Percentiles rank a stretch among this genome's conserved stretches.
These are phyloP conservation scores for Globodera rostochiensis DNA, from an alignment of 1,140 invertebrate species.

Conservation along the genomic window DNA sequence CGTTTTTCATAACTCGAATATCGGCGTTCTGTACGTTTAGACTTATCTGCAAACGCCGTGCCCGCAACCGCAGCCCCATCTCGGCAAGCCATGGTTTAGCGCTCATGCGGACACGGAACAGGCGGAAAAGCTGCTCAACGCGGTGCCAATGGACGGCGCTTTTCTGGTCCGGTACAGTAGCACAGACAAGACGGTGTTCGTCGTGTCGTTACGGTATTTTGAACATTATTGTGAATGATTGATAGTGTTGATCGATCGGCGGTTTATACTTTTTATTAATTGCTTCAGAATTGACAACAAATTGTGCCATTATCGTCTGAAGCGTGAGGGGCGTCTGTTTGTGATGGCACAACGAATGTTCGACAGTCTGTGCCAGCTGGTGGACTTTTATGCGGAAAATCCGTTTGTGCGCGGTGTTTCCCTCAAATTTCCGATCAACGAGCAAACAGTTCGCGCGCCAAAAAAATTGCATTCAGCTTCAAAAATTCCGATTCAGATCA, in stretches of 20 bases:
- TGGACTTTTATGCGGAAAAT: conserved; percentile 56
- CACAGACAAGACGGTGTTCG: conserved; percentile 59
- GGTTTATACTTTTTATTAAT: conserved; percentile 23
- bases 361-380: conserved; percentile 63
- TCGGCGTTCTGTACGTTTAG: background rate
- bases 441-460: conserved; percentile 48
- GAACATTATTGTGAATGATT: too few relatives aligned
- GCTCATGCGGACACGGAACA: conserved; percentile 53
- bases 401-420: conserved; percentile 62
- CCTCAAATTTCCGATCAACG: conserved; percentile 59
- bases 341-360: conserved; percentile 64
- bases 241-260: background rate
- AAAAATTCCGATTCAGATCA: background rate
- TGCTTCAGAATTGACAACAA: conserved; percentile 53
- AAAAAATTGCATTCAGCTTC: too few relatives aligned
- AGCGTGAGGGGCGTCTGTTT: conserved; percentile 64
- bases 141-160: conserved; percentile 59
- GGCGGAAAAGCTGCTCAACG: conserved; percentile 60
- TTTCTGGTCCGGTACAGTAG: conserved; percentile 60
- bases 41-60: conserved; percentile 54
- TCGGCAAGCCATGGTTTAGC: conserved; percentile 62
- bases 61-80: conserved; percentile 63
- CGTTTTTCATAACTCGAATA: too few relatives aligned
- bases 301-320: conserved; percentile 63
- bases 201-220: conserved; percentile 53